Evolutionary conservation across 1,140 invertebrate species (phyloP), one percentile per base, ranked within the genome.

Genomic region (Drosophila serrata): DNA sequence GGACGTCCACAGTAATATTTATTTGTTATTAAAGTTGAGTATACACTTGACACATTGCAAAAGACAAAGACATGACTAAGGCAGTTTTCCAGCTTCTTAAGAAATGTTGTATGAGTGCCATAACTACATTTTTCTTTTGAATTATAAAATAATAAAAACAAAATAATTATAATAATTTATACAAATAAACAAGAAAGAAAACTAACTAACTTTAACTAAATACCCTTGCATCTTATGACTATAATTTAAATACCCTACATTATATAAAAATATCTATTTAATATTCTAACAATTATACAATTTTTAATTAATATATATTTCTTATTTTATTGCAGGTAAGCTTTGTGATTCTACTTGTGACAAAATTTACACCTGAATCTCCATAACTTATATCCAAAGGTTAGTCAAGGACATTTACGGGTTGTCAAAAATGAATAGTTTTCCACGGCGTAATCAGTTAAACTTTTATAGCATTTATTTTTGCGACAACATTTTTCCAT

Each of bases 291-390:
- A 9, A n/a, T n/a, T 55, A 17, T 15, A 33, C 24, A 19, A 6
- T 39, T 55, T 49, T 49, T 51, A 11, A 63, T 51, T 58, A 17
- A 65, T 27, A 9, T 37, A 31, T 53, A 27, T 62, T 33, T n/a
- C 56, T 9, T 48, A 27, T 17, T 51, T 72, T 63, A 42, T 80
- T 80, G 15, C 76, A 80, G 78, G 78, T 80, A 80, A 79, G 69
- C 43, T 31, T 31, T 58, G 12, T 31, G 27, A 6, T 19, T 29
- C 43, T 15, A 19, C 6, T 13, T 22, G 3, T 4, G 4, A 31
- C 9, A 31, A 58, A 48, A 29, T 24, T 17, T 24, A 29, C 8
- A 48, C 5, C 24, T 29, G 2, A 12, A 19, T 19, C 5, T 5
- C 6, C n/a, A 15, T 27, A 12, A 17, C 1, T 35, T 15, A 17